These are phyloP conservation scores for Haliclona indistincta DNA, from an alignment of 37 sponge, comb jelly and placozoan species.

Conservation along the genomic window DNA sequence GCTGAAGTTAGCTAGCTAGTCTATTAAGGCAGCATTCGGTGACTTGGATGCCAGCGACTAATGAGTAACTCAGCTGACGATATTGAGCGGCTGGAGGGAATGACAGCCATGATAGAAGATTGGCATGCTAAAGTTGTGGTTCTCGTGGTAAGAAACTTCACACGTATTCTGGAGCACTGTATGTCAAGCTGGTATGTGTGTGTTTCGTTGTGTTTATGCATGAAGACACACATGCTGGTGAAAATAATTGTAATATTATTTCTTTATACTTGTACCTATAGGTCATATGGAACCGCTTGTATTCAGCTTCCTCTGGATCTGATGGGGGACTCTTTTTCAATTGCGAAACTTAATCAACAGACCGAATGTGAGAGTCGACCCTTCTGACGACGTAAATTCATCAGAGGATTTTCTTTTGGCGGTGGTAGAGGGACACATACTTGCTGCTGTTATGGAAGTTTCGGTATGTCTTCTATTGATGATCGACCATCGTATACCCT, in stretches of 20 bases:
- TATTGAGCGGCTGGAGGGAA: conserved; percentile 1
- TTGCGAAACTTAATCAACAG: conserved; percentile 43
- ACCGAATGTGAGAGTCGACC: conserved; percentile 24
- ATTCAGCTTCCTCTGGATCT: background rate
- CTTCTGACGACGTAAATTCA: conserved; percentile 14
- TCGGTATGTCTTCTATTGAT: conserved; percentile 6
- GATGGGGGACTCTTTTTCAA: conserved; percentile 45
- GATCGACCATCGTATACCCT: background rate
- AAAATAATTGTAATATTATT: background rate
- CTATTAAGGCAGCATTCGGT: too few relatives aligned
- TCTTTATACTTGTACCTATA: background rate
- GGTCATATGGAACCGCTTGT: conserved; percentile 57
- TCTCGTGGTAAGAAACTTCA: background rate
- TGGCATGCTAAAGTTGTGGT: conserved; percentile 21
- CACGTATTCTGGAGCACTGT: too few relatives aligned
- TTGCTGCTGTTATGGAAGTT: conserved; percentile 28
- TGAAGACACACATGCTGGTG: too few relatives aligned
- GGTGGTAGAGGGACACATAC: conserved; percentile 19
- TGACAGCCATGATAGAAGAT: conserved; percentile 16
- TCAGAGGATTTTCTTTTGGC: conserved; percentile 27
- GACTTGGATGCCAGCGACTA: too few relatives aligned
- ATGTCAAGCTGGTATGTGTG: too few relatives aligned
- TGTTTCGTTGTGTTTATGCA: too few relatives aligned
- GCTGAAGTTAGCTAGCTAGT: too few relatives aligned
- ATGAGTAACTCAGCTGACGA: too few relatives aligned